Base-by-base conservation (phyloP, 2,113 vertebrate species). In the Hyperopisus bebe region DNA sequence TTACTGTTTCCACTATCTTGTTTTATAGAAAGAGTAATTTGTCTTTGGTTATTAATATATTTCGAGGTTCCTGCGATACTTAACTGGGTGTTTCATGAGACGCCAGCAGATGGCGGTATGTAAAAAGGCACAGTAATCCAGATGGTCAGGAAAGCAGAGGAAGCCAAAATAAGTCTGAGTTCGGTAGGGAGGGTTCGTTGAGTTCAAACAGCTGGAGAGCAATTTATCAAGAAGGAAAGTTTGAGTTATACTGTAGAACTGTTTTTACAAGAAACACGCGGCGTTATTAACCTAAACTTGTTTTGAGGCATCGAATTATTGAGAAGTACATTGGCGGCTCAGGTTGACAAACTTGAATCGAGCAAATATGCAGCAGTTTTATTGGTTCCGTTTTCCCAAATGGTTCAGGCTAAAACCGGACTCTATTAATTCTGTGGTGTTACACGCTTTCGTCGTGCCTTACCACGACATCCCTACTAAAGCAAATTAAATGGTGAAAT, bases 181-280 rank as follows among this genome's bases (percentile, higher is more conserved):
- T 88, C 88, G 39, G 87, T 62, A 77, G 88, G 62, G 55, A 89
- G 82, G 90, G 90, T 91, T 90, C 89, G 89, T 15, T 77, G 82
- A 86, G 91, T 91, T 91, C 88, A 90, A 93, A 92, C 93, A 95
- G 91, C 92, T 95, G 94, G 92, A 92, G 91, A 93, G 90, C n/a
- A 90, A 92, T 92, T 94, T 85, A 92, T 89, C 90, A 77, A 83
- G 21, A 21, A 31, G 31, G 44, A 74, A 86, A 35, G 44, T 4
- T 92, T 24, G 91, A 91, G 87, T 24, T 86, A 27, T 88, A 51
- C 66, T 89, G 89, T 24, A 44, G 48, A 46, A 1, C 27, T 47
- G 88, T 77, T 77, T 48, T 77, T 13, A 0, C n/a, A 88, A 46
- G 24, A 88, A 70, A 88, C 55, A 17, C 15, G 31, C 70, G 13